Conservation (phyloP, 2,888 invertebrate species). For the Rotaria macrura region DNA sequence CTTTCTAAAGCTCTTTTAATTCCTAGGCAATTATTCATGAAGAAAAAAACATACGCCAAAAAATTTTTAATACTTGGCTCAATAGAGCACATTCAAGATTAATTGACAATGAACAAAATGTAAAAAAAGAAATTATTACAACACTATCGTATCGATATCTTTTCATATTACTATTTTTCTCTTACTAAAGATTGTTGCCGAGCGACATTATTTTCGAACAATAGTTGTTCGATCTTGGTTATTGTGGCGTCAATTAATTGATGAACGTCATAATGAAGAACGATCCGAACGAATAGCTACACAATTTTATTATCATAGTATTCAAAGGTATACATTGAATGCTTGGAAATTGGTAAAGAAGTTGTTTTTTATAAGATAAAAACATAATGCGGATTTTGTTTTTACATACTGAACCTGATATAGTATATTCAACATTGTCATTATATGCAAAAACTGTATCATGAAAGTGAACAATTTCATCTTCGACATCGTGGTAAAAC, state of each 20-base stretch:
- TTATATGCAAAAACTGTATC: background rate
- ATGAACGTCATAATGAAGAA: background rate
- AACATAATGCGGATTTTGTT: too few species aligned
- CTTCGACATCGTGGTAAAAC: background rate
- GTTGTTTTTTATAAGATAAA: background rate
- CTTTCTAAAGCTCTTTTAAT: background rate
- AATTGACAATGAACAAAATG: background rate
- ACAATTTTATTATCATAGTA: background rate
- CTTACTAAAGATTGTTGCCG: conserved; percentile 8
- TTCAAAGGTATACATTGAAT: background rate
- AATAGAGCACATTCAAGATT: background rate
- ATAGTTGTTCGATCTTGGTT: background rate
- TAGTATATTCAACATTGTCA: conserved; percentile 15
- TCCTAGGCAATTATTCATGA: background rate
- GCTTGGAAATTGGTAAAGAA: background rate
- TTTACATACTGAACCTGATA: too few species aligned
- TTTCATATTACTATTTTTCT: too few species aligned
- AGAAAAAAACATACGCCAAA: background rate
- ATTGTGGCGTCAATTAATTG: background rate
- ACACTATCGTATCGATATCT: too few species aligned
- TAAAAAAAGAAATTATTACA: background rate
- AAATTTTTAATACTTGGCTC: background rate
- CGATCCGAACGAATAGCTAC: background rate
- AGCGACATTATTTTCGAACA: background rate
- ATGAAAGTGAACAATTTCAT: background rate